Evolutionary conservation across 2,888 invertebrate species (phyloP), one percentile per base, ranked within the genome.

Genomic region (Helobdella robusta): DNA sequence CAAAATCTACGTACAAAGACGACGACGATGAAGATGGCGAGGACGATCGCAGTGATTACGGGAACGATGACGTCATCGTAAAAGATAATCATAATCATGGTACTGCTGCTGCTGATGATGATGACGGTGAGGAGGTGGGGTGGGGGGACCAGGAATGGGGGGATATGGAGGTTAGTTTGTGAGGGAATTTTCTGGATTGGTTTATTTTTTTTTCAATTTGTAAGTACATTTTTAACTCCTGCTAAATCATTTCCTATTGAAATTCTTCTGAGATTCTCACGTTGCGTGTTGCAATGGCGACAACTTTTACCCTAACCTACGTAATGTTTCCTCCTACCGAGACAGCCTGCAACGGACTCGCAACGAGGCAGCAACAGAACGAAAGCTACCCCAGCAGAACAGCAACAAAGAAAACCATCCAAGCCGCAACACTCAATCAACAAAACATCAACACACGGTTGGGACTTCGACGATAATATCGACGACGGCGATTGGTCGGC

Each of bases 101-200:
- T 35, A 64, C 36, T 15, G 64, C 4, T 6, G 63, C 6, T 30
- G 62, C 50, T 23, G 65, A 65, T 34, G 65, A 64, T 15, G 65
- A 52, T 15, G 65, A 66, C 66, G 89, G 90, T 80, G 89, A 89
- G 74, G 88, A 87, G 72, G 87, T 87, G 76, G 91, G 91, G 90
- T 85, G 85, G 70, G 68, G 75, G 63, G 74, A 75, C 62, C 89
- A 89, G 79, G 86, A 87, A 76, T 91, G 91, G 91, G 91, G 91
- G 15, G 89, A 90, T 76, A 89, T 91, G 83, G 90, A 90, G 81
- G 87, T 88, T 30, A 40, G 60, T 60, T 54, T 2, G 28, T 20
- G 2, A 8, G 3, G 54, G 54, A 2, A 28, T 54, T 60, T 60
- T 40, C 20, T 56, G 8, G 23, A 59, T 35, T 59, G 4, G 5